Percentiles rank a stretch among this genome's conserved stretches.
These are phyloP conservation scores for Hirudinaria manillensis DNA, from an alignment of 2,888 invertebrate species.

Conservation along the genomic window DNA sequence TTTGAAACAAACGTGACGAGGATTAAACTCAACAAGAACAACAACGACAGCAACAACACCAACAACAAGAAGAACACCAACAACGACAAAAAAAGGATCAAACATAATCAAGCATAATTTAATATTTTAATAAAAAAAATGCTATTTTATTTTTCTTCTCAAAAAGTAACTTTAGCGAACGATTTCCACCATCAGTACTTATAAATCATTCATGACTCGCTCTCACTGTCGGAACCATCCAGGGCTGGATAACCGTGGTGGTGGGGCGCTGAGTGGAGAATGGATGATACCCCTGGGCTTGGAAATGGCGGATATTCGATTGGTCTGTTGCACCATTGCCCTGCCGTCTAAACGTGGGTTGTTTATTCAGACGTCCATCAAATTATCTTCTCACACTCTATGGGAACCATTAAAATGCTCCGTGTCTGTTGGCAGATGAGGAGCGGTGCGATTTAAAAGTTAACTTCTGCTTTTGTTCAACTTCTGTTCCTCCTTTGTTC, in stretches of 20 bases:
- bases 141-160: no score
- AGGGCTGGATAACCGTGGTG: not conserved
- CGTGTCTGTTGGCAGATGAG: no score
- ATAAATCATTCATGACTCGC: no score
- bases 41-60: not conserved
- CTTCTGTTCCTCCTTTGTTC: no score
- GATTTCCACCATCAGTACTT: no score
- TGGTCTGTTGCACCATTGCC: slow-evolving; percentile 8
- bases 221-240: not conserved
- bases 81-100: not conserved
- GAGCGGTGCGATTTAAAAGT: no score
- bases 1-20: no score
- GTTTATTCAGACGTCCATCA: slow-evolving; percentile 5
- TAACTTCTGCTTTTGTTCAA: no score
- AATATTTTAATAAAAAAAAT: no score
- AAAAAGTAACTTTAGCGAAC: no score
- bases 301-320: not conserved
- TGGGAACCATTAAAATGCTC: no score
- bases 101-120: not conserved
- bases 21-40: not conserved
- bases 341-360: not conserved
- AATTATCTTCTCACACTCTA: slow-evolving; percentile 5
- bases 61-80: not conserved
- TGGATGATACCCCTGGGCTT: not conserved
- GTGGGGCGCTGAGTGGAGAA: not conserved